Evolutionary conservation across 2,797 vertebrate species (phyloP).

Genomic region (Chelon auratus): DNA sequence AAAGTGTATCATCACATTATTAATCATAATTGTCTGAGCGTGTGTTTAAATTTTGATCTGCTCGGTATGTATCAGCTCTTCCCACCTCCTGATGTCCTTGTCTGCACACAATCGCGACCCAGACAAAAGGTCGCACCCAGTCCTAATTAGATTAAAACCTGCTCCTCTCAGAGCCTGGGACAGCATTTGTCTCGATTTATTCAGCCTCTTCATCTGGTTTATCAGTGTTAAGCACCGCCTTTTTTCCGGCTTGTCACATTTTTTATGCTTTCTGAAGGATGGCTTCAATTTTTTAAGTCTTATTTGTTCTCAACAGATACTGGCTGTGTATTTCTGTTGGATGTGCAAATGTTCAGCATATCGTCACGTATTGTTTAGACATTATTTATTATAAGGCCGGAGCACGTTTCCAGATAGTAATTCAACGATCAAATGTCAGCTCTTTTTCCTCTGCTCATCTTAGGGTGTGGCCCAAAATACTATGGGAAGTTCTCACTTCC

Average conservation of each 20-base stretch:
- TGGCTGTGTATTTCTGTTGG: constrained; percentile 8
- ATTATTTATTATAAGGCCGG: background rate
- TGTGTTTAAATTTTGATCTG: constrained; percentile 17
- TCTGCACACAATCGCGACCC: constrained; percentile 63
- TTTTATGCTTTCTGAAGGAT: constrained; percentile 8
- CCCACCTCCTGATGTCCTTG: constrained; percentile 49
- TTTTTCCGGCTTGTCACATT: constrained; percentile 16
- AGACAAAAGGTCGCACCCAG: constrained; percentile 67
- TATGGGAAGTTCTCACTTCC: constrained; percentile 57
- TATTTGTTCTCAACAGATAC: background rate
- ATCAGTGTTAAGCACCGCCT: constrained; percentile 24
- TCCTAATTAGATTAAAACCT: constrained; percentile 73
- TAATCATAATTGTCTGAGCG: constrained; percentile 13
- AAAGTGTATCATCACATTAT: constrained; percentile 11
- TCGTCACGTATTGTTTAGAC: background rate
- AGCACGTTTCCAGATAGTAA: constrained; percentile 31
- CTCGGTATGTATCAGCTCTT: constrained; percentile 35
- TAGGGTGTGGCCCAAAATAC: constrained; percentile 67
- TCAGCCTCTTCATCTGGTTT: constrained; percentile 31
- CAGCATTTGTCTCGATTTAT: constrained; percentile 47
- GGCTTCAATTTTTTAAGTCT: background rate
- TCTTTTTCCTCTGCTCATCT: constrained; percentile 36
- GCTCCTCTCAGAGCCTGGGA: constrained; percentile 35
- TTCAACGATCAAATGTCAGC: constrained; percentile 35
- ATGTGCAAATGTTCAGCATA: constrained; percentile 5